Base-by-base conservation (phyloP, 2,888 invertebrate species). In the Dryocosmus kuriphilus region DNA sequence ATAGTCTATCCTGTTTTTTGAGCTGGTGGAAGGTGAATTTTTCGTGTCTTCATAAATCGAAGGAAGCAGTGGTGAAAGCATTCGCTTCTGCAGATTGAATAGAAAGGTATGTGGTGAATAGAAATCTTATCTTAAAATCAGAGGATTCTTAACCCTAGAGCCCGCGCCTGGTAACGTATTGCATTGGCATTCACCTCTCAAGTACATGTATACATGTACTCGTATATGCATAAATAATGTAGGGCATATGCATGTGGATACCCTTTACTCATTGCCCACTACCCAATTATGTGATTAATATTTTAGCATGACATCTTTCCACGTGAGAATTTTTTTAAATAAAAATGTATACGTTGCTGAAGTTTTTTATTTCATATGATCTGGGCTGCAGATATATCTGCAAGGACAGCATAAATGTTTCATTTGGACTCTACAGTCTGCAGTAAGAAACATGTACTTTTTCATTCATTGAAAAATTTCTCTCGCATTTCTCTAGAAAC, bases 61-160 rank as follows among this genome's bases (percentile, higher is more conserved):
- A 24, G 11, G 24, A 24, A 57, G 57, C 57, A 57, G 11, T 57
- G 57, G 57, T 57, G 57, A 24, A 57, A 57, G 57, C 24, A 57
- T 57, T 57, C 57, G 57, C 11, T 24, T 57, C 57, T 57, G 24
- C 24, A 24, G 57, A 57, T 57, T 57, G 24, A 57, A 57, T 57
- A 57, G 57, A 57, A 57, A 57, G 57, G 57, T 57, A 57, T 57
- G 24, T 57, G 14, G 24, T 57, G 57, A 57, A 57, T 57, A 57
- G 57, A 57, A 57, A 14, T 24, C 57, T 57, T 57, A 57, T 57
- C 57, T 57, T 57, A 57, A 57, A 57, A 57, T 57, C 57, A 57
- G 57, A 57, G 24, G 22, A 57, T 57, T 22, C 57, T 57, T 57
- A 57, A 57, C 24, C 24, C 57, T 57, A 57, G 14, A 57, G 57